Evolutionary conservation across 2,113 vertebrate species (phyloP), one percentile per base, ranked within the genome.

Genomic region (Perca schrenkii): DNA sequence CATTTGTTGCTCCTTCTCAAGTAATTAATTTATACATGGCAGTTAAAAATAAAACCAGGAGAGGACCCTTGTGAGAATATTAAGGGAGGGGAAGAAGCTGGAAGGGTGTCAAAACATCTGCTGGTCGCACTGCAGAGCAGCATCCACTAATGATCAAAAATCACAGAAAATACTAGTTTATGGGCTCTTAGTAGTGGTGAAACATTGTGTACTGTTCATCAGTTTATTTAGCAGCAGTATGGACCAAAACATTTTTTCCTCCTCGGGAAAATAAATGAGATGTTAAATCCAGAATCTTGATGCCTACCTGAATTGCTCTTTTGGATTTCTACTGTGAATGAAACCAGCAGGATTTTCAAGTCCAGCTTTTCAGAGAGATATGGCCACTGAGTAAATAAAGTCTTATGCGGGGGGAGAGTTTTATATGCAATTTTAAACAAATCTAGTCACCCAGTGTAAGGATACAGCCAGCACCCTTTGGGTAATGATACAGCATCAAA

Each of bases 11-110:
- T 87, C 60, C 71, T 82, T 90, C 71, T 87, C 67, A 81, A 90
- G 84, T 84, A 89, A 89, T 91, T 85, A 86, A 91, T 91, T 77
- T 88, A 87, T 86, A 90, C 74, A 83, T 81, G 83, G 57, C 68
- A 62, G 88, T 87, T 92, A 87, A 88, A 91, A 89, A 91, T 88
- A 91, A 91, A 87, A 87, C 80, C 83, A 69, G 69, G 63, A 78
- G 82, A 82, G 64, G 75, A 85, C 58, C 80, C 83, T 62, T 63
- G 72, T 84, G 82, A 83, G 70, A 85, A 86, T 71, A 85, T 74
- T 16, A 61, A 86, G 65, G 62, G 43, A 66, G 67, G 47, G 50
- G 49, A 85, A 77, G 69, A 54, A 83, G 77, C 75, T 88, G 86
- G 82, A 86, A 70, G 46, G 81, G 60, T 86, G 86, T 90, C 83